Conservation (phyloP, 2,888 invertebrate genomes). For the Mongoloraphidia duomilia region DNA sequence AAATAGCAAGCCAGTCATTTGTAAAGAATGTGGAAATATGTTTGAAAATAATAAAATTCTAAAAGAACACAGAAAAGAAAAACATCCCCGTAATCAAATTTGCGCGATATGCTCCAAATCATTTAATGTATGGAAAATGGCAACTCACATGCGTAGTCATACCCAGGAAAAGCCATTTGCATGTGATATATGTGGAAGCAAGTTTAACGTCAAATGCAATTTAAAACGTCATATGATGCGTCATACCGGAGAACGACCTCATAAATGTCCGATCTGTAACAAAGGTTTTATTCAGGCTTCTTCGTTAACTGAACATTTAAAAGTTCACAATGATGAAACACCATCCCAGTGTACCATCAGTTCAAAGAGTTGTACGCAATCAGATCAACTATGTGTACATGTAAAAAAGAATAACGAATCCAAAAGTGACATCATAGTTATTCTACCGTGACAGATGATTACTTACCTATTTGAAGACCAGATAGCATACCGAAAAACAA, state of each 20-base stretch:
- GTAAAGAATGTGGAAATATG: too few species aligned
- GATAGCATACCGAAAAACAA: not conserved
- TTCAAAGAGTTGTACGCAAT: too few species aligned
- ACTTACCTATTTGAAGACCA: not conserved
- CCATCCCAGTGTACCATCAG: conserved; percentile 5
- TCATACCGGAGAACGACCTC: not conserved
- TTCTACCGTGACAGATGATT: not conserved
- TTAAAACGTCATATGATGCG: not conserved
- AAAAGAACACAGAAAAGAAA: too few species aligned
- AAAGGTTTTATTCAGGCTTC: conserved; percentile 1
- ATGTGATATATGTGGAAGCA: not conserved
- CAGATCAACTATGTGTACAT: too few species aligned
- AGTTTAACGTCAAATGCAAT: not conserved
- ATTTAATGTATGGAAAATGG: too few species aligned
- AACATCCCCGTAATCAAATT: too few species aligned
- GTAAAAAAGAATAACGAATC: too few species aligned
- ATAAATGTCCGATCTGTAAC: not conserved
- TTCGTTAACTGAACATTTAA: conserved; percentile 2
- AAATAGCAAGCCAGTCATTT: too few species aligned
- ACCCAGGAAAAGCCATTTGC: not conserved
- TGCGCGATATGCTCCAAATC: too few species aligned
- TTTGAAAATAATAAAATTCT: too few species aligned
- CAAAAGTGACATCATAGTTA: not conserved
- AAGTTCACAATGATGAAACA: conserved; percentile 2
- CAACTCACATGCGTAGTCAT: not conserved